These are phyloP conservation scores for Drosophila sproati DNA, from an alignment of 1,140 invertebrate genomes.

Conservation along the genomic window DNA sequence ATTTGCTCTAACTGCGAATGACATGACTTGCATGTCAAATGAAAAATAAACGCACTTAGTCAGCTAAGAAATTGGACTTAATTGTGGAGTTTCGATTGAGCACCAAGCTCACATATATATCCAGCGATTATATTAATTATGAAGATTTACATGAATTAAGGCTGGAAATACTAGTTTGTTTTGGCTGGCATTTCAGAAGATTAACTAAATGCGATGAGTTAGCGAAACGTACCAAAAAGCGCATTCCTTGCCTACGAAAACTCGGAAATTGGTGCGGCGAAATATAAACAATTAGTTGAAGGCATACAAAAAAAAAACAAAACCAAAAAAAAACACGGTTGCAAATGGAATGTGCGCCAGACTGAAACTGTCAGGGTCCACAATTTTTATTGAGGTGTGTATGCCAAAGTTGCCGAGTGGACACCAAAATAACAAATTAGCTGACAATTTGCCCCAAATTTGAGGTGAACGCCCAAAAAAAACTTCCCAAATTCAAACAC, in stretches of 20 bases:
- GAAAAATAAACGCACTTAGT: constrained; percentile 19
- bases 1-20: constrained; percentile 42
- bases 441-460: constrained; percentile 14
- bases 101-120: neutral
- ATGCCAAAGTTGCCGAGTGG: constrained; percentile 24
- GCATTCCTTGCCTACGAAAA: neutral
- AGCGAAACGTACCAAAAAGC: neutral
- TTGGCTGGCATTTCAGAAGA: constrained; percentile 34
- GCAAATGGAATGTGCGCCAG: constrained; percentile 23
- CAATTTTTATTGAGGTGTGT: constrained; percentile 36
- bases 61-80: constrained; percentile 40
- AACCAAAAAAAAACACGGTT: neutral
- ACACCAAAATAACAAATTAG: constrained; percentile 16
- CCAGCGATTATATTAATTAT: constrained; percentile 50
- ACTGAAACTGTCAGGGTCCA: constrained; percentile 28
- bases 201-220: neutral
- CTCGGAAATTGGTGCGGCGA: constrained; percentile 37
- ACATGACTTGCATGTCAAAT: constrained; percentile 37
- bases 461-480: constrained; percentile 34
- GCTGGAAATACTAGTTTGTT: neutral
- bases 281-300: constrained; percentile 35
- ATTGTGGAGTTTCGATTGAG: constrained; percentile 28
- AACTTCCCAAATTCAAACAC: constrained; percentile 25
- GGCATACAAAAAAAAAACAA: constrained; percentile 2
- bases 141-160: constrained; percentile 7